These are phyloP conservation scores for Sinonovacula constricta DNA, from an alignment of 1,140 invertebrate species.

Conservation along the genomic window DNA sequence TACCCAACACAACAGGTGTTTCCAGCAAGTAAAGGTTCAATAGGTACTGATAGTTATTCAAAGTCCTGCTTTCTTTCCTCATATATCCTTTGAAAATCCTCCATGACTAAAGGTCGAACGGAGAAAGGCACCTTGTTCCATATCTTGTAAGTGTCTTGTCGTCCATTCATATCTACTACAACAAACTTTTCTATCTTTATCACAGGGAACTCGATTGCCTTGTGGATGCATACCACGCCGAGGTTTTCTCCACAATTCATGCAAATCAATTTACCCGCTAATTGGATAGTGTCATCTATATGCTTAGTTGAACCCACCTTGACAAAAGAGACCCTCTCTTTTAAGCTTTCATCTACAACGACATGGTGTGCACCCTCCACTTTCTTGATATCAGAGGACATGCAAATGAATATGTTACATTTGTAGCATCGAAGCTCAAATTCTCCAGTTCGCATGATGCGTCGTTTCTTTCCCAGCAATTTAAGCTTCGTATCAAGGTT, in stretches of 20 bases:
- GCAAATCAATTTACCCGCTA: slow-evolving; percentile 58
- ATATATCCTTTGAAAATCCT: too few relatives aligned
- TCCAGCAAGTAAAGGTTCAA: too few relatives aligned
- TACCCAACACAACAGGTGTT: too few relatives aligned
- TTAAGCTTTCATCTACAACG: slow-evolving; percentile 45
- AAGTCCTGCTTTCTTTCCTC: too few relatives aligned
- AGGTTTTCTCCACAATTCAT: slow-evolving; percentile 57
- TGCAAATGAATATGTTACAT: slow-evolving; percentile 55
- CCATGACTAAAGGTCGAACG: slow-evolving; percentile 15
- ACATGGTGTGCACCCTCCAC: slow-evolving; percentile 59
- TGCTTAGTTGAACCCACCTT: slow-evolving; percentile 11
- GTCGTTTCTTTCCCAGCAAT: slow-evolving; percentile 22
- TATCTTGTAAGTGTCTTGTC: slow-evolving; percentile 26
- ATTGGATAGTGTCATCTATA: too few relatives aligned
- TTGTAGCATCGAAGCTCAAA: slow-evolving; percentile 57
- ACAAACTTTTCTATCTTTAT: slow-evolving; percentile 56
- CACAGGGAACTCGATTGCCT: slow-evolving; percentile 52
- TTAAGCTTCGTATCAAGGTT: slow-evolving; percentile 49
- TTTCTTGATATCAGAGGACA: slow-evolving; percentile 53
- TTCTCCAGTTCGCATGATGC: slow-evolving; percentile 40
- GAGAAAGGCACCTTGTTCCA: slow-evolving; percentile 44
- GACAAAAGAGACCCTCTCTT: background rate
- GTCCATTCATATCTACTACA: slow-evolving; percentile 47
- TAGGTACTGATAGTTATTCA: too few relatives aligned
- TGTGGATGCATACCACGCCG: slow-evolving; percentile 52